These are phyloP conservation scores for Sebastolobus alascanus DNA, from an alignment of 2,797 vertebrate genomes.

Conservation along the genomic window DNA sequence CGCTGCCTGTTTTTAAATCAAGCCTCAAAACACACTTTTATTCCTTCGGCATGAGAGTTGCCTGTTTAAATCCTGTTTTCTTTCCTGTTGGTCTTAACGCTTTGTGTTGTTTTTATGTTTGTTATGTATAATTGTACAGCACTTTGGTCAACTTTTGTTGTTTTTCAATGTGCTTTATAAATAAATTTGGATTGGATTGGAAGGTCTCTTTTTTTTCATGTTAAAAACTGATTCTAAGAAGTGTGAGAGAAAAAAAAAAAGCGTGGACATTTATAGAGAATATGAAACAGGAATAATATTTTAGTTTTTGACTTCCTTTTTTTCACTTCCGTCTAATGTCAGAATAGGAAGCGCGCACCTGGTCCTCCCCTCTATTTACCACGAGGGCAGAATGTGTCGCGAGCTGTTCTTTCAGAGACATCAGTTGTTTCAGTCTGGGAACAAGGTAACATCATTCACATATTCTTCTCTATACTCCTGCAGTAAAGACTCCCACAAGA, in stretches of 20 bases:
- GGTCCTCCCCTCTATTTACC: neutral
- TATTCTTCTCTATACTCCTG: too few relatives aligned
- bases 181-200: too few relatives aligned
- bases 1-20: too few relatives aligned
- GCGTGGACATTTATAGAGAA: neutral
- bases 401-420: neutral
- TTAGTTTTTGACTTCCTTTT: rapidly evolving
- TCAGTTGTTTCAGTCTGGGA: neutral
- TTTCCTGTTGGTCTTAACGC: too few relatives aligned
- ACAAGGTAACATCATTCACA: neutral
- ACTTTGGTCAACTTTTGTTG: too few relatives aligned
- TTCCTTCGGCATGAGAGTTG: too few relatives aligned
- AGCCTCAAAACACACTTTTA: too few relatives aligned
- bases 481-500: too few relatives aligned
- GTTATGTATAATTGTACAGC: too few relatives aligned
- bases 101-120: too few relatives aligned
- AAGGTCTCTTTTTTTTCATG: neutral
- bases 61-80: too few relatives aligned
- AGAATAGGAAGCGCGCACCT: neutral
- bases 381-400: neutral
- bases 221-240: neutral
- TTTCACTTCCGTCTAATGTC: slow-evolving; percentile 1
- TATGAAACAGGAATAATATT: neutral
- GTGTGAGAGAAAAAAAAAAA: neutral
- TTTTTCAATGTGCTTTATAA: too few relatives aligned